Evolutionary conservation across 2,888 invertebrate genomes (phyloP).

Genomic region (Orchestes rusci): DNA sequence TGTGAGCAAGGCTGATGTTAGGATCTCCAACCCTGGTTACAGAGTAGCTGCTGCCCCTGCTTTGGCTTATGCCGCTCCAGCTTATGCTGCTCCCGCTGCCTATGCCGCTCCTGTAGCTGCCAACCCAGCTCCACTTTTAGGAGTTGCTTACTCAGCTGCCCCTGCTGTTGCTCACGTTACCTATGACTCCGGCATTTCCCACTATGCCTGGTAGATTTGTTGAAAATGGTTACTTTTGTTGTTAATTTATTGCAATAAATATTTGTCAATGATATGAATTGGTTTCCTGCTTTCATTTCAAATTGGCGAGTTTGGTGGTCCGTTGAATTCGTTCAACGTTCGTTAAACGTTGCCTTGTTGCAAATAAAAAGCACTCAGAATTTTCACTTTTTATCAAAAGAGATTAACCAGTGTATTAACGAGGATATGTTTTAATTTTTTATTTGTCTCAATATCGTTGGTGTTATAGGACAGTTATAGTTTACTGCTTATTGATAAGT

Average conservation of each 20-base stretch:
- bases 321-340: no score
- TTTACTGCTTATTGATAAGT: no score
- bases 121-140: constrained; percentile 31
- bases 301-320: no score
- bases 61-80: constrained; percentile 22
- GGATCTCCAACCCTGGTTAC: constrained; percentile 60
- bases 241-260: constrained; percentile 1
- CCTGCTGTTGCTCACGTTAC: constrained; percentile 57
- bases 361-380: no score
- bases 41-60: constrained; percentile 31
- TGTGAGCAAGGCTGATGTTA: constrained; percentile 61
- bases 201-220: constrained; percentile 28
- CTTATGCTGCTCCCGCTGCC: constrained; percentile 18
- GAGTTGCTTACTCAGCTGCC: constrained; percentile 48
- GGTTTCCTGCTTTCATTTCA: no score
- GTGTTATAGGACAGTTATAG: no score
- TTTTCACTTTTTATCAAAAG: no score
- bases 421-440: no score
- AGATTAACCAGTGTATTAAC: no score
- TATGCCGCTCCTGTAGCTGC: constrained; percentile 27
- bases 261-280: no score
- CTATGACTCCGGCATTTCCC: constrained; percentile 40
- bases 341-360: no score
- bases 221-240: not conserved
- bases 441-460: no score